Base-by-base conservation (phyloP, 2,797 vertebrate species). In the Dallia pectoralis region DNA sequence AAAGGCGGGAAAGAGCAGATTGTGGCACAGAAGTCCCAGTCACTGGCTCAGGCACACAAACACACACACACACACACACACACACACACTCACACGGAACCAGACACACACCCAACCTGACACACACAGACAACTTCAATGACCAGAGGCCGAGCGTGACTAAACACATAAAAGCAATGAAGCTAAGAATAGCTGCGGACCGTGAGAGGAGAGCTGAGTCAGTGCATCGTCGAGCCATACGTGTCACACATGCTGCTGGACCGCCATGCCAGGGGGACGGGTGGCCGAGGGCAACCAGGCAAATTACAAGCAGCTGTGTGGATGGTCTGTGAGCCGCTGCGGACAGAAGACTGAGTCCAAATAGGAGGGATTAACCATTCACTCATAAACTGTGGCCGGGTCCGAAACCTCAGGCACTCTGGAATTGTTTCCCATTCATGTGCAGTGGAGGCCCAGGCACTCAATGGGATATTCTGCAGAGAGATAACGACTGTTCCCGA, bases 231-330 rank as follows among this genome's bases (percentile, higher is more conserved):
- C 47, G 25, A 48, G 40, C n/a, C n/a, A n/a, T 67, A 40, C n/a
- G 9, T 33, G 32, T 3, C 36, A 29, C 36, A 33, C 36, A 67
- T 27, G 66, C 66, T 25, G 66, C 22, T 15, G 66, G 66, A 44
- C 40, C 40, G 40, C 40, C 40, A 44, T 11, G 40, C 40, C 9
- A 44, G 2, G 40, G 40, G 40, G 30, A 15, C 9, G 11, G 3
- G 32, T 1, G 15, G 62, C 62, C 6, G 40, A 11, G 33, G 19
- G 66, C 36, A 29, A 27, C 36, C 15, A 16, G 36, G 11, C 66
- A 67, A 47, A 67, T 33, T 16, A 40, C n/a, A 44, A 67, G n/a
- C 66, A 67, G 66, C 66, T 67, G 66, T 67, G 30, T 67, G 66
- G 66, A 44, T 11, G 40, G 40, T 12, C 40, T 44, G 40, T 44